These are phyloP conservation scores for Microtus oregoni DNA, from an alignment of 2,113 vertebrate genomes.

Conservation along the genomic window DNA sequence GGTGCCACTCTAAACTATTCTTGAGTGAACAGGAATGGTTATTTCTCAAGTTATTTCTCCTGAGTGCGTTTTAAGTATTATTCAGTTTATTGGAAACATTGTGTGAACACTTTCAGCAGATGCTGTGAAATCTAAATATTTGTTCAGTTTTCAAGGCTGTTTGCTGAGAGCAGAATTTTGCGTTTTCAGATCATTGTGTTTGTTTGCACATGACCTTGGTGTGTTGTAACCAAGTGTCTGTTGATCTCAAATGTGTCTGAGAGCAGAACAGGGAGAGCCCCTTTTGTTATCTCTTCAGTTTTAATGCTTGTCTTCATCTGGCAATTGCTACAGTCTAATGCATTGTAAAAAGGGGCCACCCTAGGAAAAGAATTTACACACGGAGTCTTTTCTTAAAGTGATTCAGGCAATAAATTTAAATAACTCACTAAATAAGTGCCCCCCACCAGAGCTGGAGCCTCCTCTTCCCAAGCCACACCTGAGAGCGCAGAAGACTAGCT, in stretches of 20 bases:
- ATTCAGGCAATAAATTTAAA: conserved; percentile 58
- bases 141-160: conserved; percentile 55
- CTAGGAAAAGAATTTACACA: conserved; percentile 55
- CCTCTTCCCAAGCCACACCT: conserved; percentile 17
- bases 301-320: conserved; percentile 77
- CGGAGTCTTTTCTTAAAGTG: conserved; percentile 12
- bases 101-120: conserved; percentile 70
- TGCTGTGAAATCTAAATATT: conserved; percentile 73
- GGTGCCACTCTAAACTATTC: conserved; percentile 41
- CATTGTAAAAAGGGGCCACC: conserved; percentile 22
- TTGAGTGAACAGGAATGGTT: conserved; percentile 50
- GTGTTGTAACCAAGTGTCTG: conserved; percentile 36
- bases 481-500: not conserved
- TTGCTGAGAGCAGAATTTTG: conserved; percentile 64
- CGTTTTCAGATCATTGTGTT: conserved; percentile 60
- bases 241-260: conserved; percentile 66
- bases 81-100: conserved; percentile 65
- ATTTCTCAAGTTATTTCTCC: conserved; percentile 68
- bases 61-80: conserved; percentile 65
- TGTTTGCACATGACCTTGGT: conserved; percentile 62
- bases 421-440: conserved; percentile 30
- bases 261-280: conserved; percentile 56
- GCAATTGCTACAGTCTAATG: conserved; percentile 73
- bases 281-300: conserved; percentile 55
- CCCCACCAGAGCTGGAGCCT: not conserved